Conservation (phyloP, 2,113 vertebrate genomes). For the Oryzias woworae region DNA sequence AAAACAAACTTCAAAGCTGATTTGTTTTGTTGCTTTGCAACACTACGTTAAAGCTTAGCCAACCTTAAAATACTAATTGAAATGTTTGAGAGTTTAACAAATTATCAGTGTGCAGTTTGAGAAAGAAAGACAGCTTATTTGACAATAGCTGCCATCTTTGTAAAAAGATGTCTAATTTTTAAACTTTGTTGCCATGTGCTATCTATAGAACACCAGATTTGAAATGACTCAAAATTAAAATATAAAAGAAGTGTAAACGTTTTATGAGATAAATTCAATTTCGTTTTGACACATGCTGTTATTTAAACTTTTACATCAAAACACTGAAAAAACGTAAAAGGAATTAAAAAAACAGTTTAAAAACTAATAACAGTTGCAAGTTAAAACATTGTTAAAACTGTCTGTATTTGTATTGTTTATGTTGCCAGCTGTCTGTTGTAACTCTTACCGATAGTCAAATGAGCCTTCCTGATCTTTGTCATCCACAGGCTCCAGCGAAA, state of each 20-base stretch:
- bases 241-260: no score
- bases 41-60: not conserved
- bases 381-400: not conserved
- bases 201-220: no score
- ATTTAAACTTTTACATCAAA: no score
- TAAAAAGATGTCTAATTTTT: no score
- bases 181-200: no score
- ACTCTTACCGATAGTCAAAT: constrained; percentile 93
- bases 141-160: no score
- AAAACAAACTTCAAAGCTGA: not conserved
- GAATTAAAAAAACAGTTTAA: not conserved
- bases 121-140: no score
- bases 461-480: constrained; percentile 92
- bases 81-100: not conserved
- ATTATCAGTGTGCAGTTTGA: no score
- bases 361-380: not conserved
- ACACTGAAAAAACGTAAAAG: not conserved
- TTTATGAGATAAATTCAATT: no score
- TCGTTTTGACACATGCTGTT: no score
- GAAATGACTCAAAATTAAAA: no score
- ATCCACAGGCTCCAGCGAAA: constrained; percentile 86
- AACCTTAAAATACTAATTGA: constrained; percentile 4
- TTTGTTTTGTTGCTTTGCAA: constrained; percentile 37
- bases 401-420: not conserved
- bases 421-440: not conserved